phyloP scores from a whole-genome alignment of 2,888 invertebrate species.

The Amblyjoppa proteus region DNA sequence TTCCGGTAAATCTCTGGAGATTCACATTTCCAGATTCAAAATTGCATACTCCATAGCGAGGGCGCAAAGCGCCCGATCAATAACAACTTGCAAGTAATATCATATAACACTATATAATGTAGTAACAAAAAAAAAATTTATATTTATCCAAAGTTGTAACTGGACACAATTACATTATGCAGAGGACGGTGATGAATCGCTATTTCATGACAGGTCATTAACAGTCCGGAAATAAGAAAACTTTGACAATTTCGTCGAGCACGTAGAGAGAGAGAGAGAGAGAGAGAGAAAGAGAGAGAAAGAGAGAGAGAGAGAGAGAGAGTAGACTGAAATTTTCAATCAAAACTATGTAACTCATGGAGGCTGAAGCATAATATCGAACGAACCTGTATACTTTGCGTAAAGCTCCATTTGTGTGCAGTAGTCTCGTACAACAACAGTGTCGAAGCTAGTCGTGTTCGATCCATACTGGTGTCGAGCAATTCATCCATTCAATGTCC shows the following conservation, averaged over 20 bases:
- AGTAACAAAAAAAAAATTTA: background rate
- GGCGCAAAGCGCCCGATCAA: background rate
- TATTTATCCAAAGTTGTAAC: background rate
- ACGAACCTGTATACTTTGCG: background rate
- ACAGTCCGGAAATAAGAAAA: constrained; percentile 13
- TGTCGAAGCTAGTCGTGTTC: background rate
- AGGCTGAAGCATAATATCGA: background rate
- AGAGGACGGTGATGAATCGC: background rate
- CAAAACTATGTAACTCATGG: background rate
- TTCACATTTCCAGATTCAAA: background rate
- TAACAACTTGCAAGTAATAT: background rate
- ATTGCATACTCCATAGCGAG: background rate
- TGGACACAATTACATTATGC: background rate
- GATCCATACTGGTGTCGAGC: background rate
- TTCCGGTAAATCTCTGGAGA: background rate
- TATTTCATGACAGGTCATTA: background rate
- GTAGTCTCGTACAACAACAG: background rate
- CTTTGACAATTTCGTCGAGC: constrained; percentile 11
- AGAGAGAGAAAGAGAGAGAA: background rate
- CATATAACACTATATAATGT: background rate
- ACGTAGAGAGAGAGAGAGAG: background rate
- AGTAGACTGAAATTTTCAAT: background rate
- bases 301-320: background rate
- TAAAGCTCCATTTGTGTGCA: background rate
- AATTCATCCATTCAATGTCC: constrained; percentile 36